Conservation (phyloP, 2,113 vertebrate genomes). For the Psittacula cyanocephala region DNA sequence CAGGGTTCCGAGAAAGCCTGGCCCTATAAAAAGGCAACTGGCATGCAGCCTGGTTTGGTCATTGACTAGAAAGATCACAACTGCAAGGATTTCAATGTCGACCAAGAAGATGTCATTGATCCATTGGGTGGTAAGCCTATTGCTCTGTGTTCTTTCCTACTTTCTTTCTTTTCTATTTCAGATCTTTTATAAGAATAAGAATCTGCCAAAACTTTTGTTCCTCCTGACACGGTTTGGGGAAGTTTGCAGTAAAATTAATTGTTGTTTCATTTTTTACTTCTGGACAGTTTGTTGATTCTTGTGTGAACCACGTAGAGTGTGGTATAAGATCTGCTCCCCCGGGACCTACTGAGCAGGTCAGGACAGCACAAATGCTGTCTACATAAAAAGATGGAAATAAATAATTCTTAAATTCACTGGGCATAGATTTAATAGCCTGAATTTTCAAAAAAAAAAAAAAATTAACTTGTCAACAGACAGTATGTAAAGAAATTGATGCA, state of each 20-base stretch:
- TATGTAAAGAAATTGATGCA: neutral
- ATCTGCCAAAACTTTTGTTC: neutral
- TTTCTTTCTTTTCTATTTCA: neutral
- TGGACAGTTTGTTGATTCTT: neutral
- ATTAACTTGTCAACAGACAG: neutral
- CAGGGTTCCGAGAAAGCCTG: neutral
- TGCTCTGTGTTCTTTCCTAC: neutral
- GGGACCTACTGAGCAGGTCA: neutral
- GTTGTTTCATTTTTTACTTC: neutral
- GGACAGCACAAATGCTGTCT: neutral
- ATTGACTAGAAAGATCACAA: neutral
- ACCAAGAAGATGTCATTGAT: neutral
- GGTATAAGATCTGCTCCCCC: neutral
- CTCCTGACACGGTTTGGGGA: neutral
- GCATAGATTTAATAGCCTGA: neutral
- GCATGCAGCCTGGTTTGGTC: neutral
- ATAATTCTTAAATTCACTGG: neutral
- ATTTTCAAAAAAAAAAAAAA: neutral
- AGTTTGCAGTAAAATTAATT: neutral
- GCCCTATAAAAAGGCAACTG: neutral
- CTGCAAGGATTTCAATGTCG: neutral
- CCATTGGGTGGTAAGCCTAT: neutral
- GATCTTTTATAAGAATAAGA: neutral
- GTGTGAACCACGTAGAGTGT: too few species aligned
- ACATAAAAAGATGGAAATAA: neutral